Conservation (phyloP, 2,113 vertebrate genomes). For the Murina feae region DNA sequence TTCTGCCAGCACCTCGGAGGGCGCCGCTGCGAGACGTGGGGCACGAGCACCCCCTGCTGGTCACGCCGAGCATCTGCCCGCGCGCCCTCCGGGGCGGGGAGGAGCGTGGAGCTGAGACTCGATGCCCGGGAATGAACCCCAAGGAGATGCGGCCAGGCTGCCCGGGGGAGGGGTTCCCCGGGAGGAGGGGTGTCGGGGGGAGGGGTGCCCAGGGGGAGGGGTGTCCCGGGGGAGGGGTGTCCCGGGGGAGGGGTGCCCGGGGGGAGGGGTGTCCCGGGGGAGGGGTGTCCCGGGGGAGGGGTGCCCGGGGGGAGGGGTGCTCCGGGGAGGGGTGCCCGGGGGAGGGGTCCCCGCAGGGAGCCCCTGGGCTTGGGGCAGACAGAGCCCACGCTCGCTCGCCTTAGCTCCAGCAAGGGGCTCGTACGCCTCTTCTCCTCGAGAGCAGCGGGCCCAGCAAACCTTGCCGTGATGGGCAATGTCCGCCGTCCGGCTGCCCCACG, state of each 20-base stretch:
- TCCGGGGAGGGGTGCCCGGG: too few species aligned
- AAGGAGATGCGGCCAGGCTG: neutral
- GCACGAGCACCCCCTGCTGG: conserved; percentile 41
- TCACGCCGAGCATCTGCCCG: neutral
- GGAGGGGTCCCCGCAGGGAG: neutral
- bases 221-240: too few species aligned
- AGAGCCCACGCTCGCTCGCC: too few species aligned
- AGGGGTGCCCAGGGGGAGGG: neutral
- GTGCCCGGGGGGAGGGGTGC: neutral
- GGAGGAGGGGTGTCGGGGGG: neutral
- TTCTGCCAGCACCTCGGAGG: neutral
- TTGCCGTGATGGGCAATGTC: neutral
- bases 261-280: too few species aligned
- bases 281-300: neutral
- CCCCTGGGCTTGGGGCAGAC: neutral
- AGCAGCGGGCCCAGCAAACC: neutral
- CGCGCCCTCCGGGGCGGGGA: neutral
- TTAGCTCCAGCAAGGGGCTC: too few species aligned
- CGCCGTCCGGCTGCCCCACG: fast-evolving
- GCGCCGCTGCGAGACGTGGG: neutral
- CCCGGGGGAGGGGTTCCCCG: neutral
- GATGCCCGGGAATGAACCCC: neutral
- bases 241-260: neutral
- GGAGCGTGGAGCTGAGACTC: neutral
- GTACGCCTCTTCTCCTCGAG: too few species aligned